These are phyloP conservation scores for Epinephelus moara DNA, from an alignment of 2,113 vertebrate genomes.

Conservation along the genomic window DNA sequence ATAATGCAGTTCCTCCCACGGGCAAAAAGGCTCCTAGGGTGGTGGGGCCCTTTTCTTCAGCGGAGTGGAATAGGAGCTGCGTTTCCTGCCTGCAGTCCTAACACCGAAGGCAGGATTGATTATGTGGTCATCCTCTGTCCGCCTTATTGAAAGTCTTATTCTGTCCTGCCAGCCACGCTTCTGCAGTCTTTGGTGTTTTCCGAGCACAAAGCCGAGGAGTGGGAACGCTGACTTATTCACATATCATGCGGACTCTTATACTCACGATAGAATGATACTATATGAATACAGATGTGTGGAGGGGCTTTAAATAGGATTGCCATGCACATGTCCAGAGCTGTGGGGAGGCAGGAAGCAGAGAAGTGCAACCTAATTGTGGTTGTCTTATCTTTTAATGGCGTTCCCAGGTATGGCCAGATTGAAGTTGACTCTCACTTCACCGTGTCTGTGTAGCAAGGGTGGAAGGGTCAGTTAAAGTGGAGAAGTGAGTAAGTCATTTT, in stretches of 20 bases:
- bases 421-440: constrained; percentile 77
- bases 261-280: constrained; percentile 54
- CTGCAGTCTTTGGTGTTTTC: constrained; percentile 46
- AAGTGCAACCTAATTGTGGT: constrained; percentile 80
- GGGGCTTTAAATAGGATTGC: constrained; percentile 62
- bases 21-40: constrained; percentile 61
- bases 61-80: constrained; percentile 45
- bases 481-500: constrained; percentile 78
- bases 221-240: constrained; percentile 56
- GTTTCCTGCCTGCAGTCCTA: constrained; percentile 41
- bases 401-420: constrained; percentile 73
- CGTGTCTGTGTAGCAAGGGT: constrained; percentile 54
- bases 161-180: constrained; percentile 48
- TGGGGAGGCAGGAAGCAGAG: constrained; percentile 54
- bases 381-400: constrained; percentile 83
- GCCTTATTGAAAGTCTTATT: constrained; percentile 72
- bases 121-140: constrained; percentile 62
- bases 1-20: constrained; percentile 69
- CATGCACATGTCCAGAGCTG: constrained; percentile 50
- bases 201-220: constrained; percentile 28
- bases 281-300: constrained; percentile 70
- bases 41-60: constrained; percentile 59
- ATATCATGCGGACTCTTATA: constrained; percentile 47
- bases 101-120: constrained; percentile 63
- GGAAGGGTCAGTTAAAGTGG: constrained; percentile 75